Conservation (phyloP, 2,888 invertebrate genomes). For the Nematopogon swammerdamellus region DNA sequence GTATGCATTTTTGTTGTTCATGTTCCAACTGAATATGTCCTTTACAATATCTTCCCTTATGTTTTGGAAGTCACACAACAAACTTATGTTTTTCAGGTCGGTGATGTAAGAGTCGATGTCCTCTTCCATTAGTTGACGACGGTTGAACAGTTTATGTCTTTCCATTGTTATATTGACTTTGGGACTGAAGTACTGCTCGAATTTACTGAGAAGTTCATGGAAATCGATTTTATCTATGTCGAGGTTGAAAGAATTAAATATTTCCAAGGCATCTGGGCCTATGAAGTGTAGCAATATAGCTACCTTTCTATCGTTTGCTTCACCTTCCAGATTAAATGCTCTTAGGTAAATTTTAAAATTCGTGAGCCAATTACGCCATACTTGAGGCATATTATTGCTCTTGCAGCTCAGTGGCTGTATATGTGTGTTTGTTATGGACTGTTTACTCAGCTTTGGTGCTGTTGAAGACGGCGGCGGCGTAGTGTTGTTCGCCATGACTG, state of each 20-base stretch:
- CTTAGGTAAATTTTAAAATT: neutral
- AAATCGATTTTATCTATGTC: slow-evolving; percentile 4
- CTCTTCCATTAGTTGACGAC: slow-evolving; percentile 5
- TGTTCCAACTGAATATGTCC: too few species aligned
- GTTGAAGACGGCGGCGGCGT: slow-evolving; percentile 6
- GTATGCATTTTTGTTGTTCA: too few species aligned
- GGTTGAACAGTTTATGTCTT: slow-evolving; percentile 10
- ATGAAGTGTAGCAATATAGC: neutral
- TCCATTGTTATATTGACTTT: slow-evolving; percentile 9
- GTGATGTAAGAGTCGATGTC: slow-evolving; percentile 4
- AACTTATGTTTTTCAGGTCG: neutral
- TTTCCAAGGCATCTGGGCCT: slow-evolving; percentile 4
- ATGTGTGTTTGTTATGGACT: too few species aligned
- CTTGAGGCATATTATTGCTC: too few species aligned
- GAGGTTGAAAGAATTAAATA: slow-evolving; percentile 8
- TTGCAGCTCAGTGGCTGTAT: neutral
- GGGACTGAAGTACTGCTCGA: slow-evolving; percentile 8
- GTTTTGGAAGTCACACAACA: too few species aligned
- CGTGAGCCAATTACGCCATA: neutral
- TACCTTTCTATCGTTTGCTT: neutral
- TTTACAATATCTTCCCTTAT: too few species aligned
- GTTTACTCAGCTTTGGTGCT: too few species aligned
- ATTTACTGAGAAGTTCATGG: slow-evolving; percentile 2
- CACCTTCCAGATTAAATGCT: neutral
- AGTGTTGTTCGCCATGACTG: too few species aligned